These are phyloP conservation scores for Anoplius nigerrimus DNA, from an alignment of 2,888 invertebrate species.

Conservation along the genomic window DNA sequence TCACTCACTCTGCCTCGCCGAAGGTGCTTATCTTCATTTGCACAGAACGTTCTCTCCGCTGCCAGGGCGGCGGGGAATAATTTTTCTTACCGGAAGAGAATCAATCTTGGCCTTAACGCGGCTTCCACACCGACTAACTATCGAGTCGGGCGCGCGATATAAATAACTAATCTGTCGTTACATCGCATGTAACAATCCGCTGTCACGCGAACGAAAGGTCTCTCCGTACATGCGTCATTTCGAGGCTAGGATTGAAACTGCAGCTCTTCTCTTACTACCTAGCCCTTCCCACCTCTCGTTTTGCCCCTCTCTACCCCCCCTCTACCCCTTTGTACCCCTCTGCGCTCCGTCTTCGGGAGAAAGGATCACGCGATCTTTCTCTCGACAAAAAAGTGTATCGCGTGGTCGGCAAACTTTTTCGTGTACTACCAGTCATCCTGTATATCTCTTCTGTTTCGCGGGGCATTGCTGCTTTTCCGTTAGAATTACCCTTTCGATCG, in stretches of 20 bases:
- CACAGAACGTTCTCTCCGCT: no score
- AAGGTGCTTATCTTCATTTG: no score
- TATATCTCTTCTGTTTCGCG: slow-evolving; percentile 5
- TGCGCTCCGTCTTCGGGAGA: slow-evolving; percentile 12
- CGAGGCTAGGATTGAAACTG: slow-evolving; percentile 3
- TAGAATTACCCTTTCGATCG: background rate
- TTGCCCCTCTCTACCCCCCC: background rate
- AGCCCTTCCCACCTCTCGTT: no score
- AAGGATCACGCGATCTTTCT: background rate
- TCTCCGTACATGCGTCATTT: slow-evolving; percentile 11
- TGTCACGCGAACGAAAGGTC: slow-evolving; percentile 43
- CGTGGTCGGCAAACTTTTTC: slow-evolving; percentile 32
- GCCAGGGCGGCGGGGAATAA: no score
- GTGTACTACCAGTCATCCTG: slow-evolving; percentile 7
- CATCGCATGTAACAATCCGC: background rate
- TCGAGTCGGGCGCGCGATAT: no score
- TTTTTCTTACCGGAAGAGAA: no score
- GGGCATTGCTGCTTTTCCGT: slow-evolving; percentile 20
- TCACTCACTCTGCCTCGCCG: no score
- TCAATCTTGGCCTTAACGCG: no score
- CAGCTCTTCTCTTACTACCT: no score
- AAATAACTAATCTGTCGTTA: background rate
- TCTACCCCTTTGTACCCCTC: slow-evolving; percentile 25
- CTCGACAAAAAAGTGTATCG: slow-evolving; percentile 27
- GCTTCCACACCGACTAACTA: no score